A percentile compares a stretch with the other conserved stretches of the same genome.
Conservation (phyloP, 2,113 vertebrate species). For the Microcebus jonahi region DNA sequence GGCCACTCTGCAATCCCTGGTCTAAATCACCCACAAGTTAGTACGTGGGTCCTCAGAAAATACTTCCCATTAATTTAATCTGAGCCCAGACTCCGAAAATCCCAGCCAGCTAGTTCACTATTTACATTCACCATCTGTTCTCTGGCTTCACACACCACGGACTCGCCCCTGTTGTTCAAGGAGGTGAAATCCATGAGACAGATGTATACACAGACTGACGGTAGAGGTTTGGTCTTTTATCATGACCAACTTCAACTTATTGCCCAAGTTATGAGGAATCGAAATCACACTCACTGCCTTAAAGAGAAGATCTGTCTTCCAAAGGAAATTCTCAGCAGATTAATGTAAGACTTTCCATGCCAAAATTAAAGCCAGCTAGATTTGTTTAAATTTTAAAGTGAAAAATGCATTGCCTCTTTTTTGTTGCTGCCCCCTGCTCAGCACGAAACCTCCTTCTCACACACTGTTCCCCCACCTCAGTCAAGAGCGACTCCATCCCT, state of each 20-base stretch:
- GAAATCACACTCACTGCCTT: slow-evolving; percentile 20
- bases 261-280: slow-evolving; percentile 21
- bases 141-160: slow-evolving; percentile 12
- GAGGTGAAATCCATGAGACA: background rate
- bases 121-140: slow-evolving; percentile 61
- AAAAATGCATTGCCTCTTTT: background rate
- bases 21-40: background rate
- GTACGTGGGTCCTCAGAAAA: background rate
- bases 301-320: slow-evolving; percentile 39
- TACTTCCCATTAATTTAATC: slow-evolving; percentile 54
- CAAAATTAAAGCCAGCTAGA: slow-evolving; percentile 49
- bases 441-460: background rate
- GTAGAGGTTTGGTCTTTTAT: slow-evolving; percentile 60
- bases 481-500: background rate
- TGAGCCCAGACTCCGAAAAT: slow-evolving; percentile 45
- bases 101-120: slow-evolving; percentile 37
- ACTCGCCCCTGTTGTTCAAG: slow-evolving; percentile 37
- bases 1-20: background rate
- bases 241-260: slow-evolving; percentile 25
- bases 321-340: slow-evolving; percentile 38
- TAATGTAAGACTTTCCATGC: slow-evolving; percentile 1
- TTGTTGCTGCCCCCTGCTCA: background rate
- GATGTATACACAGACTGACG: slow-evolving; percentile 21
- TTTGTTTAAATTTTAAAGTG: slow-evolving; percentile 64
- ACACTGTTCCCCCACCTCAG: background rate